Evolutionary conservation across 2,888 invertebrate genomes (phyloP).

Genomic region (Dryobota labecula): DNA sequence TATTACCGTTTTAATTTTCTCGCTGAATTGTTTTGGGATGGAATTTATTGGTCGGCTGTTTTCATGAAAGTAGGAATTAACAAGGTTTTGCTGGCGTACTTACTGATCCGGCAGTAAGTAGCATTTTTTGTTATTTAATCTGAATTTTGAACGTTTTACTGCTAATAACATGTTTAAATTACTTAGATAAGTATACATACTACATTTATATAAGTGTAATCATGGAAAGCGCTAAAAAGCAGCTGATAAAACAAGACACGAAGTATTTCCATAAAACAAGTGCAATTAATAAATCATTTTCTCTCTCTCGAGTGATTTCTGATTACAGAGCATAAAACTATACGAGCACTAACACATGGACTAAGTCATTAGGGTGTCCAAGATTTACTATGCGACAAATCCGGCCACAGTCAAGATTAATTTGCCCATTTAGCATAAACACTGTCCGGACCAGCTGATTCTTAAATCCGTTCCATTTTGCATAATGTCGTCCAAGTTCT

Average conservation of each 20-base stretch:
- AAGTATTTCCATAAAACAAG: not conserved
- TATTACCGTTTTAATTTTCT: conserved; percentile 51
- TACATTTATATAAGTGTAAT: not conserved
- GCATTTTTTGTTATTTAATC: not conserved
- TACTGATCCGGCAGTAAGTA: not conserved
- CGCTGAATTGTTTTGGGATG: conserved; percentile 38
- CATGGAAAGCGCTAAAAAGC: not conserved
- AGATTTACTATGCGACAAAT: conserved; percentile 65
- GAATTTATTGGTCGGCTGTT: conserved; percentile 37
- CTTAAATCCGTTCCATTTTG: conserved; percentile 65
- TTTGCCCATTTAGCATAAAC: conserved; percentile 68
- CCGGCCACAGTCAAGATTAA: conserved; percentile 63
- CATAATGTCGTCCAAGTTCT: conserved; percentile 63
- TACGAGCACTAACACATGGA: conserved; percentile 27
- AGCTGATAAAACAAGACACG: not conserved
- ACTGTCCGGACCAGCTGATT: conserved; percentile 68
- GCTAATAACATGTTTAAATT: too few relatives aligned
- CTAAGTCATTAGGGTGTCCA: conserved; percentile 58
- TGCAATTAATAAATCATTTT: conserved; percentile 24
- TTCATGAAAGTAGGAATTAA: not conserved
- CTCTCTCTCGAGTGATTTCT: conserved; percentile 14
- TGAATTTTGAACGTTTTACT: not conserved
- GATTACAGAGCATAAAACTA: conserved; percentile 24
- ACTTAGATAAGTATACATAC: too few relatives aligned
- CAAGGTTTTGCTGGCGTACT: not conserved